Percentiles rank a stretch among this genome's conserved stretches.
Evolutionary conservation across 1,140 invertebrate genomes (phyloP).

Genomic region (Pogonus chalceus): DNA sequence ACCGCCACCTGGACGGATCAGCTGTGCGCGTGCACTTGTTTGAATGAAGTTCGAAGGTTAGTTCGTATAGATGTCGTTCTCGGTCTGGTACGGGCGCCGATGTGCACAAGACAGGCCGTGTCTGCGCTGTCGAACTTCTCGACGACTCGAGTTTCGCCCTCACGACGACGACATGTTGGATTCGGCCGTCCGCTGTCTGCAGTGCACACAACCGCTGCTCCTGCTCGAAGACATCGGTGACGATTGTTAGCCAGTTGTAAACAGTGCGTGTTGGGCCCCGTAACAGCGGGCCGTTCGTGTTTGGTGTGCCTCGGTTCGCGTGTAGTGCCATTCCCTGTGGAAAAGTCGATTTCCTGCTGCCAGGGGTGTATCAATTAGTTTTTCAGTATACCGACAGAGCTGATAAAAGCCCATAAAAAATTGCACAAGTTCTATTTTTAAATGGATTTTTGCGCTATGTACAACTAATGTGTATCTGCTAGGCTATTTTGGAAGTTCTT

Average conservation of each 20-base stretch:
- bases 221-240: slow-evolving; percentile 13
- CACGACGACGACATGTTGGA: slow-evolving; percentile 24
- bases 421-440: slow-evolving; percentile 30
- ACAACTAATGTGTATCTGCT: slow-evolving; percentile 30
- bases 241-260: slow-evolving; percentile 13
- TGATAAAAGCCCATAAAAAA: slow-evolving; percentile 26
- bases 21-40: too few relatives aligned
- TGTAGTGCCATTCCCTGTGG: slow-evolving; percentile 4
- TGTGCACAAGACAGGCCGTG: background rate
- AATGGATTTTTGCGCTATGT: slow-evolving; percentile 26
- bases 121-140: too few relatives aligned
- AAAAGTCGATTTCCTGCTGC: slow-evolving; percentile 27
- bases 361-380: slow-evolving; percentile 33
- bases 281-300: slow-evolving; percentile 2
- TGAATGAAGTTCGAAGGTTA: too few relatives aligned
- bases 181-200: slow-evolving; percentile 23
- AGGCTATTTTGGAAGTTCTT: slow-evolving; percentile 31
- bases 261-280: slow-evolving; percentile 8
- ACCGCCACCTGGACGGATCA: too few relatives aligned
- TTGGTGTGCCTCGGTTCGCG: slow-evolving; percentile 1
- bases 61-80: background rate
- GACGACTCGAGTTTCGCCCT: background rate
- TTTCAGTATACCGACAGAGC: slow-evolving; percentile 30
- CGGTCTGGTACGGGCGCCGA: background rate
- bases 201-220: slow-evolving; percentile 13